A percentile compares a stretch with the other conserved stretches of the same genome.
These are phyloP conservation scores for Danionella cerebrum DNA, from an alignment of 2,113 vertebrate species.

Conservation along the genomic window DNA sequence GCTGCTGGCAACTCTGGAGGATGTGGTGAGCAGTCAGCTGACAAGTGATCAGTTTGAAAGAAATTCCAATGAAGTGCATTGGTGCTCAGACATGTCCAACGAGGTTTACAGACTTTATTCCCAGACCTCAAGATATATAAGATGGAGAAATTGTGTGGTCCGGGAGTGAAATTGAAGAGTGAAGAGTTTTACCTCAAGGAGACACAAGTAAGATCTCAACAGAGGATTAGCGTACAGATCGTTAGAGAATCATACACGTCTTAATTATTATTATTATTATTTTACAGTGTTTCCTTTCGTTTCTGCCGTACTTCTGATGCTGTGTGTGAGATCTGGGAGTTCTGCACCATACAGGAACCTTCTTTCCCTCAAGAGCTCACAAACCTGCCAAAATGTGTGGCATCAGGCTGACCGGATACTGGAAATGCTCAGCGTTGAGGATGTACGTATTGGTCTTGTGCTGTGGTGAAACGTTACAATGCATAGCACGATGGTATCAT, in stretches of 20 bases:
- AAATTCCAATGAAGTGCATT: not conserved
- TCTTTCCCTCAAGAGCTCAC: not conserved
- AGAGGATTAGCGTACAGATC: not conserved
- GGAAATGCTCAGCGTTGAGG: not conserved
- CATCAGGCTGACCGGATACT: not conserved
- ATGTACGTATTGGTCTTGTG: not conserved
- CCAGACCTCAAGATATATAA: constrained; percentile 20
- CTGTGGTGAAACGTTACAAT: not conserved
- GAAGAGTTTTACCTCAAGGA: too few relatives aligned
- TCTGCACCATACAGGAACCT: not conserved
- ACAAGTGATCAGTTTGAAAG: not conserved
- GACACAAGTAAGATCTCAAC: constrained; percentile 13
- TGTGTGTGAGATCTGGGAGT: not conserved
- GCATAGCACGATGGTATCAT: too few relatives aligned
- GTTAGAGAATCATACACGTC: too few relatives aligned
- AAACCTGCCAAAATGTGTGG: not conserved
- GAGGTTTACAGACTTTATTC: too few relatives aligned
- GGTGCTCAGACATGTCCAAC: not conserved
- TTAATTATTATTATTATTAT: not conserved
- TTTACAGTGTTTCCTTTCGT: not conserved
- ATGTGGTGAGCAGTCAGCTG: not conserved
- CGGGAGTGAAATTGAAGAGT: too few relatives aligned
- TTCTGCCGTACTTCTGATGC: not conserved
- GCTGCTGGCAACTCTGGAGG: not conserved
- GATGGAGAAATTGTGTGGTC: constrained; percentile 15